Evolutionary conservation across 2,113 vertebrate species (phyloP), one percentile per base, ranked within the genome.

Genomic region (Myiopsitta monachus): DNA sequence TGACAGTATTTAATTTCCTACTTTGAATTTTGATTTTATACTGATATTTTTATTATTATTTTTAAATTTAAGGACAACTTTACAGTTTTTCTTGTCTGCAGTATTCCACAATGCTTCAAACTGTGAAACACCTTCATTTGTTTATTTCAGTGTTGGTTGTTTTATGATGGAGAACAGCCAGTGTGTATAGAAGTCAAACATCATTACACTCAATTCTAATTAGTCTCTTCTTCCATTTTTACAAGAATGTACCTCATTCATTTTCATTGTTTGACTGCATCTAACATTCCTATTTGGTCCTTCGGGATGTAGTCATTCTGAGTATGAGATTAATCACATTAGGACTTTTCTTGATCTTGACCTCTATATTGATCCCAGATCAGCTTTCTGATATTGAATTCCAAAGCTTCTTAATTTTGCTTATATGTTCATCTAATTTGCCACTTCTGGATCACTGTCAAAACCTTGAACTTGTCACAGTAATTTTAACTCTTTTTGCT

Each of bases 221-320:
- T 92, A 89, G 66, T 69, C 49, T 90, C 31, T 79, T 88, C 73
- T 90, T 97, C 78, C 52, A 76, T 90, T 94, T 92, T 89, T 84
- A 75, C n/a, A 63, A 70, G 52, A 95, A 75, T 59, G 38, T 64
- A 46, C 36, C 30, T 76, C 52, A 93, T 87, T 91, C 51, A 84
- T 94, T 95, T 96, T 92, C 57, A 73, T 83, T 90, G 74, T 95
- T 82, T 94, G 66, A 75, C 59, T 91, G 76, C 64, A 83, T 88
- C 68, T 86, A 69, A 47, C 59, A 64, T 90, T 91, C 18, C 4
- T 91, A 2, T 84, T 92, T 79, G 30, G 51, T 93, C 57, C 80
- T 87, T 83, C 27, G 64, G 30, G 33, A 55, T 76, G 39, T 75
- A 81, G 30, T 68, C 23, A 82, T 92, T 68, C 49, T 78, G 66